These are phyloP conservation scores for Adelosebastes latens DNA, from an alignment of 2,797 vertebrate species.

Conservation along the genomic window DNA sequence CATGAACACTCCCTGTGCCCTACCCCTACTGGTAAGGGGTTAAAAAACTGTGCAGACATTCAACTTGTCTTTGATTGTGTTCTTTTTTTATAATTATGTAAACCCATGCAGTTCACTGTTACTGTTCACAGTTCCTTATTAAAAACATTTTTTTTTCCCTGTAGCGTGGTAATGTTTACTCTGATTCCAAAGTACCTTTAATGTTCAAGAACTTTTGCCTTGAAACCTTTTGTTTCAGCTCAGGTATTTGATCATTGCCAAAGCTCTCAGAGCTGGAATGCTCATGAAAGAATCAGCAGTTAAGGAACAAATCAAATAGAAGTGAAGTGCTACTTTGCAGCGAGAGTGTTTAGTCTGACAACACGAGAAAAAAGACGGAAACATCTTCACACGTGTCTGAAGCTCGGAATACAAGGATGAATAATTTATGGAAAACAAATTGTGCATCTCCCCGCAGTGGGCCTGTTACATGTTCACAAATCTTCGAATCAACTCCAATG, in stretches of 20 bases:
- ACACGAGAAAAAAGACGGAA: background rate
- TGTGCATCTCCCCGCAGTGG: background rate
- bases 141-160: background rate
- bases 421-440: conserved; percentile 12
- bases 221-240: background rate
- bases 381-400: background rate
- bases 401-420: background rate
- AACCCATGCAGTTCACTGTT: background rate
- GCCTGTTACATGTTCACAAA: background rate
- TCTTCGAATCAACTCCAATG: background rate
- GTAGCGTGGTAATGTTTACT: background rate
- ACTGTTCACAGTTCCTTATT: too few relatives aligned
- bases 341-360: background rate
- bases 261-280: background rate
- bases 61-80: background rate
- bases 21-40: too few relatives aligned
- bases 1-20: too few relatives aligned
- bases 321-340: background rate
- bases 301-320: background rate
- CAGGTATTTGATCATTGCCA: conserved; percentile 4
- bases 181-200: background rate
- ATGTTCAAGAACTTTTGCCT: background rate
- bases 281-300: background rate
- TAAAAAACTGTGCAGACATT: too few relatives aligned
- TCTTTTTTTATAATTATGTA: background rate